Evolutionary conservation across 2,113 vertebrate genomes (phyloP), one percentile per base, ranked within the genome.

Genomic region (Pteropus alecto): DNA sequence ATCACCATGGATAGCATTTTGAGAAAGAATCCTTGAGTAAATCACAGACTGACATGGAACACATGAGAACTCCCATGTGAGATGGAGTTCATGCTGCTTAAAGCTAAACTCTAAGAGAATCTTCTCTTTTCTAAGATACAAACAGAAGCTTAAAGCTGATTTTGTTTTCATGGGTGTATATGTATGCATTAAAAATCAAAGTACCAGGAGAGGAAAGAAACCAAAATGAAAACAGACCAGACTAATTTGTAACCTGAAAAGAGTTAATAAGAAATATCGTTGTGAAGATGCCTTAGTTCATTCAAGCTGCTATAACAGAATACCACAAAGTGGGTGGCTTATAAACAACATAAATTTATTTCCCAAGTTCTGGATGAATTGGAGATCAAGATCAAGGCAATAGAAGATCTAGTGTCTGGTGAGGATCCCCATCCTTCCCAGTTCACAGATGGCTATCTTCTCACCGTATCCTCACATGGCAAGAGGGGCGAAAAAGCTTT

Each of bases 1-100:
- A 98, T 98, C 76, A 87, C 94, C 97, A 94, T 96, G 92, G 97
- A 98, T 94, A 88, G 65, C 68, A 97, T 98, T 98, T 98, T 86
- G 81, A 86, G 87, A 95, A 83, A 91, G 82, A 96, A 96, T 85
- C 83, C 95, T 85, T 96, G 54, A 93, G 93, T 98, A 97, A 97
- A 96, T 97, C 96, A 97, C n/a, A 73, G 68, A 90, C 83, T 95
- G 87, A 86, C 35, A 22, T 74, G 91, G n/a, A 24, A 54, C 88
- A 88, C 60, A 54, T 51, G 56, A 95, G 84, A 92, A 56, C 35
- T 95, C 90, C 63, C 90, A 56, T 77, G 65, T 87, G 93, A 67
- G 35, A 41, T 83, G 24, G n/a, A 94, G 71, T 65, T 92, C 48
- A 43, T 35, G 35, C 21, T 89, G 48, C 93, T 96, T 60, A 93